Base-by-base conservation (phyloP, 2,797 vertebrate species). In the Enteromius anoplus region DNA sequence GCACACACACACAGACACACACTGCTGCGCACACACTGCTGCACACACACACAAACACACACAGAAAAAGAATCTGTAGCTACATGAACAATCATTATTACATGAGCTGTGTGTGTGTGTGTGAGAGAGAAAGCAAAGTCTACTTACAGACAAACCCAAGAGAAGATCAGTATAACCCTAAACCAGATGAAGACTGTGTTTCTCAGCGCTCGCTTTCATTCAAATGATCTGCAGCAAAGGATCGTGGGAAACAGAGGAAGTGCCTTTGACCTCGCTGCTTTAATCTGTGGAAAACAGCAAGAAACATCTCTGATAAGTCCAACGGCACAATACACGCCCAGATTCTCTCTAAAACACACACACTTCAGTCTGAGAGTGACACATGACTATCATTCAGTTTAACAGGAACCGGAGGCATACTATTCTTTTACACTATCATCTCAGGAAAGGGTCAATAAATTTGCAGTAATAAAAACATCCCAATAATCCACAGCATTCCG, bases 141-240 rank as follows among this genome's bases (percentile, higher is more conserved):
- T 72, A 72, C 70, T 72, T 12, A 72, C 70, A 72, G 26, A 10
- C 45, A 19, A 34, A 51, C 70, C 17, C 70, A 72, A 21, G 17
- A 72, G 47, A 21, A 21, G 26, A 51, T 34, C 47, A 72, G 26
- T 51, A 34, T 34, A 11, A 21, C 51, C 66, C 47, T 51, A 34
- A 19, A 32, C 0, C 3, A 66, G 17, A 51, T 51, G 45, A 32
- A 51, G 70, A 72, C 2, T 21, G 23, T 32, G 32, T 9, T 10
- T 49, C 47, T 0, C 26, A 6, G 10, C 3, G 45, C 10, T 26
- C 2, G 69, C 47, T 72, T 29, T 72, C 45, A 49, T 51, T 51
- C 70, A 72, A 21, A 40, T 15, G n/a, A 42, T 69, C 66, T 32
- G 26, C 5, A 34, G 17, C 21, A 5, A 21, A 7, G 70, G 70